Evolutionary conservation across 35 echinoderm and acorn worm species (phyloP), one percentile per base, ranked within the genome.

Genomic region (Diadema setosum): DNA sequence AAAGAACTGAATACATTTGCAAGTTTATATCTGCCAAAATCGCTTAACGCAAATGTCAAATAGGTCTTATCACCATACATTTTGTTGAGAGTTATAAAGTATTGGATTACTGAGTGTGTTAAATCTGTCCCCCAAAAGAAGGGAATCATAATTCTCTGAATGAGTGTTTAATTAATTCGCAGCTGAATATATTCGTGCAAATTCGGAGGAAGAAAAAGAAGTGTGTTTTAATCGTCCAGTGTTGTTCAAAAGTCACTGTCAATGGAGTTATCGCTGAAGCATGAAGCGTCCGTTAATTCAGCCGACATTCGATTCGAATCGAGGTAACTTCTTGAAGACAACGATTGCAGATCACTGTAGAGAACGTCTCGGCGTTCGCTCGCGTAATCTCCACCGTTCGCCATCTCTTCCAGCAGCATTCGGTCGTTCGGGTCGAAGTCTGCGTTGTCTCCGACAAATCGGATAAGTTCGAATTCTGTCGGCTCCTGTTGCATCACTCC

Each of bases 231-330:
- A 55, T 55, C 21, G 14, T n/a, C 49, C 21, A 55, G 49, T 33
- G 18, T 33, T 24, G 25, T 34, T 87, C 63, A 87, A 32, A 75
- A 49, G 85, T 87, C 85, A 87, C 85, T 87, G 65, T 87, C 85
- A 34, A 87, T 31, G 1, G 61, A 73, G 46, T 65, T 70, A 70
- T 87, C 85, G 52, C 85, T 87, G 45, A 36, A 87, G 50, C 85
- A 87, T 29, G 85, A 87, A 15, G 64, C 85, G 30, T 87, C 85
- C 2, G 85, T 73, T 29, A 87, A 29, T 45, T 45, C 46, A 30
- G 61, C 85, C 15, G 85, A 87, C 85, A 65, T 70, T 36, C 86
- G 40, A 37, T 73, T 52, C 17, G 86, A 57, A 80, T 88, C 44
- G 70, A 88, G 70, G 61, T 88, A 78, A 78, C 73, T 78, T 20